Evolutionary conservation across 2,888 invertebrate species (phyloP), one percentile per base, ranked within the genome.

Genomic region (Hybos culiciformis): DNA sequence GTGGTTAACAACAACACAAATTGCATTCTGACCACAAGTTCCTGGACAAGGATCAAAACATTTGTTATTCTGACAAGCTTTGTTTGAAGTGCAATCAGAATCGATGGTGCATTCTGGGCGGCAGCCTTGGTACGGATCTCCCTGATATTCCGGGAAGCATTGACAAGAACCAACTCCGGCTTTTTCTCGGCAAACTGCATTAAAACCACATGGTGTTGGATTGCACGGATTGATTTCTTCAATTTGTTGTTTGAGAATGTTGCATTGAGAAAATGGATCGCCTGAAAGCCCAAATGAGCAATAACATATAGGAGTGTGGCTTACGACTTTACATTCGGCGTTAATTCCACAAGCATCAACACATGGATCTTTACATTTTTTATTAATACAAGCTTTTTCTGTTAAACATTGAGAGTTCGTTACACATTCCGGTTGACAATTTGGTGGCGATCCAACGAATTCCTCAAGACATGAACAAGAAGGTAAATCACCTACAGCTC

Each of bases 11-110:
- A 82, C 81, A 66, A 79, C 77, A 56, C 85, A 85, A 39, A 74
- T 67, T 12, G 83, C 80, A 54, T 81, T 80, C 51, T 74, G 72
- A 3, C 83, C 83, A 58, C 86, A 86, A 5, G 78, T 77, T 53
- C 83, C 83, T 9, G 80, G 80, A 54, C 85, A 86, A 15, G 85
- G 85, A 65, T 86, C 80, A 58, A 73, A 70, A 59, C 85, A 86
- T 65, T 80, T 82, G 51, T 78, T 79, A 50, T 74, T 74, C 37
- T 80, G 69, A 54, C 84, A 84, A 12, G 82, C 80, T 56, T 71
- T 75, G 52, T 78, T 75, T 43, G 76, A 76, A 7, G 78, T 69
- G 60, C 84, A 84, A 56, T 84, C 83, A 1, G 78, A 75, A 61
- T 80, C 81, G 6, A 78, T 60, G 2, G 76, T 70, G 62, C 83